Base-by-base conservation (phyloP, 2,888 invertebrate species). In the Cynaeus angustus region DNA sequence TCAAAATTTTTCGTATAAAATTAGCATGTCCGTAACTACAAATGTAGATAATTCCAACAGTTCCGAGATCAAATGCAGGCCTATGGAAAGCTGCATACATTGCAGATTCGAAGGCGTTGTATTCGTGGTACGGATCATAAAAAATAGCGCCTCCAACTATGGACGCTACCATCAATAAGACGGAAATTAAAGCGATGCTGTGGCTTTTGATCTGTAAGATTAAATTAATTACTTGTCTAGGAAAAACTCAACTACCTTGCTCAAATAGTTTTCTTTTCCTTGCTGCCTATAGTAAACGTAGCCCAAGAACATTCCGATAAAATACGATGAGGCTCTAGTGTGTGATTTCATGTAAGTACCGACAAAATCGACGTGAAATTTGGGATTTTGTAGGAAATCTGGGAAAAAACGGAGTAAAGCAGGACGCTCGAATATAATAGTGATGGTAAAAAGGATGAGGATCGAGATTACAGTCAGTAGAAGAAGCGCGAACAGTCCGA, bases 261-360 rank as follows among this genome's bases (percentile, higher is more conserved):
- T 79, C 13, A 85, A 74, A 71, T 80, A 80, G 10, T 74, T 77
- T 50, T 80, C 75, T 14, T 75, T 74, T 21, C 76, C 76, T 58
- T 79, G 78, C 55, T 83, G 66, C 72, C 80, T 84, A 45, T 85
- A 84, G 66, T 86, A 83, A 9, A 88, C 65, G 72, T 86, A 88
- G 0, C 89, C 90, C 10, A 86, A 85, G 64, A 88, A 83, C 80
- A 90, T 87, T 0, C 91, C 91, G 8, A 90, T 82, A 6, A 89
- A 82, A 75, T 90, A 90, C 0, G 90, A 86, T 0, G 88, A 86
- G 9, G 87, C 88, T 5, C 91, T 85, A 0, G 88, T 88, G 81
- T 91, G 90, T 0, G 89, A 88, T 76, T 89, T 89, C 67, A 88
- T 88, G 75, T 91, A 91, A 0, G 87, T 85, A 30, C 87, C 68